Percentiles rank a stretch among this genome's conserved stretches.
Evolutionary conservation across 2,113 vertebrate species (phyloP).

Genomic region (Labeo catla): DNA sequence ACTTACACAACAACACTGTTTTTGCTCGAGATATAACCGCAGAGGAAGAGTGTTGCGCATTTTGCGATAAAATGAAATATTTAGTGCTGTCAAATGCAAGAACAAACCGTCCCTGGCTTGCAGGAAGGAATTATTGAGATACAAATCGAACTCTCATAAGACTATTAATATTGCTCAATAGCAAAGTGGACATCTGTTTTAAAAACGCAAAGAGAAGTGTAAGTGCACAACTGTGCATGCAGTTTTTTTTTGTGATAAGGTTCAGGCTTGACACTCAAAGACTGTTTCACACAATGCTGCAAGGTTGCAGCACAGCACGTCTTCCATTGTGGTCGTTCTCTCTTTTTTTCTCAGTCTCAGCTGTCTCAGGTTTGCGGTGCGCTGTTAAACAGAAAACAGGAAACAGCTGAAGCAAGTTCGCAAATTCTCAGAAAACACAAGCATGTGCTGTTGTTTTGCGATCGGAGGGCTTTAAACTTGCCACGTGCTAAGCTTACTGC

Average conservation of each 20-base stretch:
- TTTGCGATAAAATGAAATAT: neutral
- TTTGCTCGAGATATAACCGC: slow-evolving; percentile 7
- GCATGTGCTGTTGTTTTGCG: slow-evolving; percentile 62
- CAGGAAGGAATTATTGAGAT: neutral
- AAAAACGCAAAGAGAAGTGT: neutral
- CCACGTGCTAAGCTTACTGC: slow-evolving; percentile 36
- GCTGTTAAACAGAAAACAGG: slow-evolving; percentile 70
- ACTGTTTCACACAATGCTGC: neutral
- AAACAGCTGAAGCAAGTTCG: slow-evolving; percentile 75
- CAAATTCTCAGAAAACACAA: slow-evolving; percentile 69
- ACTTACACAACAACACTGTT: slow-evolving; percentile 18
- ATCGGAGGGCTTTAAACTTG: slow-evolving; percentile 70
- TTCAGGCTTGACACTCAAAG: neutral
- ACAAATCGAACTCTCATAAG: neutral
- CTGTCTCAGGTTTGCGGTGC: slow-evolving; percentile 58
- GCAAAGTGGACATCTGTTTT: neutral
- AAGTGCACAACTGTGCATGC: neutral
- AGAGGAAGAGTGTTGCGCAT: slow-evolving; percentile 15
- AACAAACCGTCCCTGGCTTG: neutral
- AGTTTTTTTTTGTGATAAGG: neutral
- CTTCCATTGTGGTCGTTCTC: slow-evolving; percentile 17
- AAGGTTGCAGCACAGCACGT: neutral
- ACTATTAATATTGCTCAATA: neutral
- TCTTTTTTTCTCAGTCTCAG: slow-evolving; percentile 14
- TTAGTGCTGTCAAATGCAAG: neutral